Evolutionary conservation across 2,888 invertebrate species (phyloP).

Genomic region (Drosophila gaucha): DNA sequence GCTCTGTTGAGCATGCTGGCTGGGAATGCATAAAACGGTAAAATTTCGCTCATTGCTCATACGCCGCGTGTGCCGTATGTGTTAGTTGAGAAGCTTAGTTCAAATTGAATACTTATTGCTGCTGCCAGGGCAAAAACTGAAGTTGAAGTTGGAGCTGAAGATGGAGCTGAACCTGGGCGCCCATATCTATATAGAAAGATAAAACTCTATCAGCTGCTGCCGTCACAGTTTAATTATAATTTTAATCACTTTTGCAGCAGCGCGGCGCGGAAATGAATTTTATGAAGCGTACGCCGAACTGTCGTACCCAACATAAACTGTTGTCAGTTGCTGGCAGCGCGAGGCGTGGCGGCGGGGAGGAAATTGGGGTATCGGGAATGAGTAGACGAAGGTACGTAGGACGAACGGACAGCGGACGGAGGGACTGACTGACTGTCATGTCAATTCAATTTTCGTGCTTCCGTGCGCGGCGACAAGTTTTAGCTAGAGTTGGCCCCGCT

Average conservation of each 20-base stretch:
- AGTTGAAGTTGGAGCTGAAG: slow-evolving; percentile 1
- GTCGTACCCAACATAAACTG: slow-evolving; percentile 79
- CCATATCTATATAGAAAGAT: slow-evolving; percentile 20
- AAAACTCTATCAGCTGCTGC: slow-evolving; percentile 48
- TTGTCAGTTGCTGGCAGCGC: slow-evolving; percentile 61
- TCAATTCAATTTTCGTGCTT: slow-evolving; percentile 81
- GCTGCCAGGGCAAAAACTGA: slow-evolving; percentile 10
- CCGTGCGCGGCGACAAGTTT: slow-evolving; percentile 80
- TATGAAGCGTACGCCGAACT: slow-evolving; percentile 79
- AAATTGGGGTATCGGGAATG: slow-evolving; percentile 4
- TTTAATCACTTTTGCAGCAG: slow-evolving; percentile 77
- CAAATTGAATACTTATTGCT: slow-evolving; percentile 71
- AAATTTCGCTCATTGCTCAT: slow-evolving; percentile 69
- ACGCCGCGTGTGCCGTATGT: slow-evolving; percentile 60
- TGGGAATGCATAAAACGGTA: slow-evolving; percentile 69
- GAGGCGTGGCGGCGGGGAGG: no score
- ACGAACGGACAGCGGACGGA: slow-evolving; percentile 2
- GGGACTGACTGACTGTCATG: slow-evolving; percentile 71
- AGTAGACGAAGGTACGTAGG: slow-evolving; percentile 7
- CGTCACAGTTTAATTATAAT: slow-evolving; percentile 80
- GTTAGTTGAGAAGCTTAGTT: slow-evolving; percentile 64
- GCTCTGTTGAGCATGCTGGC: slow-evolving; percentile 28
- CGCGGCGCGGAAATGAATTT: slow-evolving; percentile 79
- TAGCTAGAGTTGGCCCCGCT: slow-evolving; percentile 53
- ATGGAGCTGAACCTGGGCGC: neutral